Base-by-base conservation (phyloP, 2,888 invertebrate genomes). In the Ormia ochracea region DNA sequence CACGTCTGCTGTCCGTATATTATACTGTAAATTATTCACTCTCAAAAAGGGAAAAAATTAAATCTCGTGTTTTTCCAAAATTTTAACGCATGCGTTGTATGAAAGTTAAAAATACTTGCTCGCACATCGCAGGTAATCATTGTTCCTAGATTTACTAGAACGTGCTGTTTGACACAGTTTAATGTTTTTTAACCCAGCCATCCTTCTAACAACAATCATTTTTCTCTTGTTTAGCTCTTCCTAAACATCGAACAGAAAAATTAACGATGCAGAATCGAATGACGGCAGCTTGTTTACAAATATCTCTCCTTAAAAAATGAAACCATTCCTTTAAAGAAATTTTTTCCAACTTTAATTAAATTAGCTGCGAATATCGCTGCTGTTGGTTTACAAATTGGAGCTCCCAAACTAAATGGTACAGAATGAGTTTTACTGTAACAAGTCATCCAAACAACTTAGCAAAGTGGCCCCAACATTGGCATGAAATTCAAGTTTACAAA, bases 111-210 rank as follows among this genome's bases (percentile, higher is more conserved):
- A 63, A 43, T 63, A 36, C 38, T 54, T 36, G 41, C 50, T 33
- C 43, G 33, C 36, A 66, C 68, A 73, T 54, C 69, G 45, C 28
- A 74, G 54, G 66, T 68, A 76, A 68, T 63, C 69, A 70, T 54
- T 31, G 38, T 33, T 41, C 70, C 48, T 33, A 19, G n/a, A 50
- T 9, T 73, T 63, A 28, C 14, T 52, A 63, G 73, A 80, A 72
- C 78, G 68, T 82, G 77, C 78, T 69, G 75, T 78, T 80, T 82
- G 82, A 78, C 80, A 80, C 75, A 82, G 72, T 82, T 82, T 82
- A 48, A 26, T 65, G 23, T 58, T 66, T 23, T 23, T 73, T 56
- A 17, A 45, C 1, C 12, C 12, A 12, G 33, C 9, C 43, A 14
- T 23, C 56, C 36, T n/a, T 38, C 10, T 9, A 0, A 12, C 4